Evolutionary conservation across 2,797 vertebrate species (phyloP), one percentile per base, ranked within the genome.

Genomic region (Buphagus erythrorhynchus): DNA sequence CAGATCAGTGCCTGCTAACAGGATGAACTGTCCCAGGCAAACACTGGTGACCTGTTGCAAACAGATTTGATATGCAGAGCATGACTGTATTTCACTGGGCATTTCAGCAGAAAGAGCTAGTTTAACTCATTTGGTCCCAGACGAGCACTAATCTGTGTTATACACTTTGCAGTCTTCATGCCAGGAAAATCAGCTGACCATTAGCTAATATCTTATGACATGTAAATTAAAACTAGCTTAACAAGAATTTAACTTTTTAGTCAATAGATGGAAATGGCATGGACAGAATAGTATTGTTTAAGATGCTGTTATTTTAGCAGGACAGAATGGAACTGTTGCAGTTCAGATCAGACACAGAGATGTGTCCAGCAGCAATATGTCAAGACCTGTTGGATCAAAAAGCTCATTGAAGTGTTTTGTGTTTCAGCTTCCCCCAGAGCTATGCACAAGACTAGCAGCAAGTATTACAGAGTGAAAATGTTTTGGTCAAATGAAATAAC

Each of bases 321-420:
- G 73, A 58, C 42, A 62, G 86, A 90, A 78, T 6, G 3, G 78
- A 92, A 78, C 69, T 59, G 81, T 80, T 0, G 2, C 78, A 71
- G 59, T n/a, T 87, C 90, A 84, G 46, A 49, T 67, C 73, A 95
- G 80, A 79, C 80, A 80, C 24, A 58, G 42, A 93, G 55, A 48
- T 3, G 1, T 33, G 36, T 86, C 80, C 92, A 95, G 88, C 57
- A 85, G 72, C 74, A 88, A 13, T 16, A 66, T 14, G 71, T 86
- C 95, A 90, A 88, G 71, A 82, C 38, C 57, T 63, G 78, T 71
- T 58, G 35, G 61, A 72, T 93, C 88, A 89, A 71, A 85, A 90
- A 86, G 29, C 42, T 72, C 89, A 88, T 1, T 26, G 72, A 80
- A 87, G 62, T 78, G 72, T 28, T 94, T n/a, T 33, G 36, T 38